Base-by-base conservation (phyloP, 2,888 invertebrate genomes). In the Amiota communis region DNA sequence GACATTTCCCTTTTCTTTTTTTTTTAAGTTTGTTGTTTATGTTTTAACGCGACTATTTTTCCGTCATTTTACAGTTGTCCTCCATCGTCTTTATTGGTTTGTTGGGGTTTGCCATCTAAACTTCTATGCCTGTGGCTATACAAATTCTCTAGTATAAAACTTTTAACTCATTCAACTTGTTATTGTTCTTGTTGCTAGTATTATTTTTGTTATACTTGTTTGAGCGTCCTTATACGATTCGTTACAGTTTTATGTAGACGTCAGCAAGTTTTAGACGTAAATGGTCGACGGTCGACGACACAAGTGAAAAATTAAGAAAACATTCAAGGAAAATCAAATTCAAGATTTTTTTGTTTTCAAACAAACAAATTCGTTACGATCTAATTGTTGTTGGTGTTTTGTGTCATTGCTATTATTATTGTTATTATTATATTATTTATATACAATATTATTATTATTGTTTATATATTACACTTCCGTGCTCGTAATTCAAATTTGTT, bases 21-120 rank as follows among this genome's bases (percentile, higher is more conserved):
- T 51, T 59, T 67, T 49, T 53, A 13, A 10, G 15, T 70, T 56
- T 59, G 23, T 68, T 72, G 75, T 75, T 80, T 76, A 77, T 82
- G 84, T 83, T 84, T 85, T 81, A 84, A 61, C 49, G 51, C n/a
- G n/a, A 51, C 53, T 12, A 51, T 46, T 65, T 65, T 65, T 65
- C 65, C 65, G 65, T 48, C 78, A 84, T 81, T 74, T 76, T 79
- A 76, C 78, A 49, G 65, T 49, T 12, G 65, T 15, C 48, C 78
- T 75, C 84, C 84, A 82, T 78, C 76, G 80, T 81, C 56, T 53
- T 53, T n/a, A 53, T n/a, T 15, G n/a, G 56, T 53, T 53, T 15
- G 56, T 36, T 36, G 36, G 36, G 36, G 36, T 36, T 36, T 36
- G 36, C 36, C 36, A 36, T 36, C 36, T 36, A 36, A 36, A 36